These are phyloP conservation scores for Heliconius melpomene DNA, from an alignment of 1,140 invertebrate genomes.

Conservation along the genomic window DNA sequence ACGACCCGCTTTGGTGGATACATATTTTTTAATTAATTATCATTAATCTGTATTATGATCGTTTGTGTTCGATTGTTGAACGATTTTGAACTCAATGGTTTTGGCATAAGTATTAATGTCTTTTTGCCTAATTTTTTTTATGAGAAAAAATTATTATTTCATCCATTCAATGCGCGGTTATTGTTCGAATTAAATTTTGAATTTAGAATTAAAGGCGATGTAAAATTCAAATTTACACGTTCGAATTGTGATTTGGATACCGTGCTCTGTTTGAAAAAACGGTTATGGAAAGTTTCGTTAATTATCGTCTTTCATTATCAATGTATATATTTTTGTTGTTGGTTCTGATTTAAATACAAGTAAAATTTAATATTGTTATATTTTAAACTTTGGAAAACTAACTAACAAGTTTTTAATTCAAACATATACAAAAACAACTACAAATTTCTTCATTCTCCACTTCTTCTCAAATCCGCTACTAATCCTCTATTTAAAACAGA, in stretches of 20 bases:
- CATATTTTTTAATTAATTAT: slow-evolving; percentile 77
- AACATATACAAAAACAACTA: neutral
- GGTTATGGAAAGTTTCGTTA: neutral
- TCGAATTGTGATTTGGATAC: slow-evolving; percentile 61
- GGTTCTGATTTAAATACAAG: neutral
- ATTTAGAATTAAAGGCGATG: slow-evolving; percentile 64
- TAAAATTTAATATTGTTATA: neutral
- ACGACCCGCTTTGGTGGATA: slow-evolving; percentile 61
- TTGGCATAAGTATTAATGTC: slow-evolving; percentile 9
- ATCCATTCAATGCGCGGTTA: slow-evolving; percentile 67
- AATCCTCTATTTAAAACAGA: neutral
- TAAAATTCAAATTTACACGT: slow-evolving; percentile 67
- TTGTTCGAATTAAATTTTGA: slow-evolving; percentile 73
- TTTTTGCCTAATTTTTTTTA: slow-evolving; percentile 50
- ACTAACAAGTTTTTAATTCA: too few species aligned
- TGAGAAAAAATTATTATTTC: slow-evolving; percentile 72
- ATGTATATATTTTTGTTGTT: neutral
- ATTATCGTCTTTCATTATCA: neutral
- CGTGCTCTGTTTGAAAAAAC: slow-evolving; percentile 30
- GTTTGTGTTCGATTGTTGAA: slow-evolving; percentile 23
- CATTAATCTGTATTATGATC: slow-evolving; percentile 64
- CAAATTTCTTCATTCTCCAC: neutral
- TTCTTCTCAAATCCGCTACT: neutral
- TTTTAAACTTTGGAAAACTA: neutral
- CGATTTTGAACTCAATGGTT: slow-evolving; percentile 43